These are phyloP conservation scores for Pygoscelis adeliae DNA, from an alignment of 2,113 vertebrate species.

Conservation along the genomic window DNA sequence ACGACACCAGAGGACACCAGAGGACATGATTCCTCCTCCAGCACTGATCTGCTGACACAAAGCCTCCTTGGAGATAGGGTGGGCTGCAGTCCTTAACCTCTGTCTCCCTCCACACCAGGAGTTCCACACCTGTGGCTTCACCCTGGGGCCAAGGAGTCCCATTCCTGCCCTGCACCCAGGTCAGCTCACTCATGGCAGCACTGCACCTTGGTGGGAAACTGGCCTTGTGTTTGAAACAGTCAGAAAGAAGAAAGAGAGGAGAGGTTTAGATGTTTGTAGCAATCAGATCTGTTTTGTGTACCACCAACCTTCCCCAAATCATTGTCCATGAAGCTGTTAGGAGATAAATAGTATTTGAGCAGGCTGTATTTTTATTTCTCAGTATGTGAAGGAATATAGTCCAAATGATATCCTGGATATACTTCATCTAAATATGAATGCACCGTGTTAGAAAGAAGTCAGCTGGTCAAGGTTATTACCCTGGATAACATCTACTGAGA, in stretches of 20 bases:
- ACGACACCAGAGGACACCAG: background rate
- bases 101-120: background rate
- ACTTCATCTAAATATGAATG: background rate
- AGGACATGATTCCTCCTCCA: background rate
- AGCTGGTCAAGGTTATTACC: background rate
- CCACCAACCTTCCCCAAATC: background rate
- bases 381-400: background rate
- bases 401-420: background rate
- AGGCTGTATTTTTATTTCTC: background rate
- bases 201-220: background rate
- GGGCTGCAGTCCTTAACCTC: background rate
- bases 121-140: background rate
- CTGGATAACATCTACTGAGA: background rate
- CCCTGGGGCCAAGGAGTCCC: background rate
- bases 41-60: background rate
- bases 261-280: background rate
- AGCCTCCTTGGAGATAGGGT: rapidly evolving
- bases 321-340: background rate
- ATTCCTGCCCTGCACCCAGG: background rate
- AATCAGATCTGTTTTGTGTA: background rate
- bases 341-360: background rate
- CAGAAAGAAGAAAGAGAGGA: background rate
- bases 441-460: background rate
- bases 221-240: background rate
- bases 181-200: rapidly evolving